These are phyloP conservation scores for Mesitornis unicolor DNA, from an alignment of 2,113 vertebrate species.

Conservation along the genomic window DNA sequence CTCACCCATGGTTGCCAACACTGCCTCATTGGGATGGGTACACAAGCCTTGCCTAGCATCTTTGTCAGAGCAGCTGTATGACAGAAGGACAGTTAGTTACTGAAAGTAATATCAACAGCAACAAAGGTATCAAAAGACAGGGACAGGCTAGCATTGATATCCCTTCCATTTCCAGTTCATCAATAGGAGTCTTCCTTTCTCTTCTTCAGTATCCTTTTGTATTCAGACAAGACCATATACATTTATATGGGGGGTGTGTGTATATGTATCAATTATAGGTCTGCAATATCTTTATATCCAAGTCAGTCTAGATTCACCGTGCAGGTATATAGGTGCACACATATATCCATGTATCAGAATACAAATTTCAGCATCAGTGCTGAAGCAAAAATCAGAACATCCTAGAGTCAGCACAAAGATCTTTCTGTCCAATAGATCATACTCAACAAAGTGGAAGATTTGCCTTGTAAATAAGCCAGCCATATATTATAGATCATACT, in stretches of 20 bases:
- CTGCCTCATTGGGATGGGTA: constrained; percentile 63
- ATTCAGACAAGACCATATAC: not conserved
- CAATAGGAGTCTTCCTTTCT: not conserved
- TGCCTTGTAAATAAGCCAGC: not conserved
- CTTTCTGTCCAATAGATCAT: not conserved
- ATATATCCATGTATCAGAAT: not conserved
- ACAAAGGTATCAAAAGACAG: not conserved
- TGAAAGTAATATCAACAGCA: not conserved
- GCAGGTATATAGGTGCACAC: not conserved
- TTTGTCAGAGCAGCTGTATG: constrained; percentile 76
- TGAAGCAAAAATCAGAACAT: not conserved
- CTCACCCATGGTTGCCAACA: constrained; percentile 77
- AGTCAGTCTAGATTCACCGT: not conserved
- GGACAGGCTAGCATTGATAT: not conserved
- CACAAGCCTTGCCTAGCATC: constrained; percentile 71
- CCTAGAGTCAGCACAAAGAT: not conserved
- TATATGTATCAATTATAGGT: not conserved
- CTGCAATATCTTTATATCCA: not conserved
- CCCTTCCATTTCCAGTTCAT: not conserved
- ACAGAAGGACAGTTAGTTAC: constrained; percentile 31
- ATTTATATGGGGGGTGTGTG: fast-evolving
- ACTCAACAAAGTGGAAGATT: not conserved
- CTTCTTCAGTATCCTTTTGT: not conserved
- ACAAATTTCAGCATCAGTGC: not conserved
- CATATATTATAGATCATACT: not conserved